Evolutionary conservation across 2,797 vertebrate species (phyloP), one percentile per base, ranked within the genome.

Genomic region (Girardinus metallicus): DNA sequence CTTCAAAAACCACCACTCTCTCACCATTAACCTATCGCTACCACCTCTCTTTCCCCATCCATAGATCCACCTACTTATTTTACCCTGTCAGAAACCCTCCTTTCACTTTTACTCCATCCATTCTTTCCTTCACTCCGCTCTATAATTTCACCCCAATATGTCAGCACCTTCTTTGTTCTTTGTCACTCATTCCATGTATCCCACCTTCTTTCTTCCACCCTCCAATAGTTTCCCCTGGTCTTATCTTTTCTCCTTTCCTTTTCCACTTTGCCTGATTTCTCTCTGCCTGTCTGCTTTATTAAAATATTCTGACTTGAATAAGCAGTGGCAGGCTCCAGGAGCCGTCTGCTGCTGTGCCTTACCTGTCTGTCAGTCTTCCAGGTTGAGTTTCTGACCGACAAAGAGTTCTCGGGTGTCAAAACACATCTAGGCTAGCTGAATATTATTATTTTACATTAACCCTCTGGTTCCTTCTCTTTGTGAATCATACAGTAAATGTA

Each of bases 261-360:
- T 85, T 85, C 26, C 79, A 85, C 84, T 80, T 83, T 66, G 79
- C 89, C 86, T 88, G 87, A 87, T 92, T 93, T 89, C 88, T 90
- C 86, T 87, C 87, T 90, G 92, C 91, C 92, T 89, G 89, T 92
- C 91, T 90, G 86, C 91, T 93, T 93, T 91, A 94, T 94, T 95
- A 94, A 94, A 95, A 95, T 94, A 91, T 93, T 94, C 92, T 80
- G 91, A 89, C 89, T 89, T 88, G 91, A 94, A 94, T 92, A 90
- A 92, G 93, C 86, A 88, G 92, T 66, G 26, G 83, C 88, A 57
- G 91, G 90, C 89, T 94, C 85, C 86, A 8, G 85, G 89, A 92
- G 90, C 80, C 76, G 89, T 89, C 83, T 87, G 85, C 81, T 75
- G 47, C 74, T 76, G 87, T 84, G 83, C 88, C 77, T 72, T 21